Conservation (phyloP, 2,113 vertebrate genomes). For the Oophaga pumilio region DNA sequence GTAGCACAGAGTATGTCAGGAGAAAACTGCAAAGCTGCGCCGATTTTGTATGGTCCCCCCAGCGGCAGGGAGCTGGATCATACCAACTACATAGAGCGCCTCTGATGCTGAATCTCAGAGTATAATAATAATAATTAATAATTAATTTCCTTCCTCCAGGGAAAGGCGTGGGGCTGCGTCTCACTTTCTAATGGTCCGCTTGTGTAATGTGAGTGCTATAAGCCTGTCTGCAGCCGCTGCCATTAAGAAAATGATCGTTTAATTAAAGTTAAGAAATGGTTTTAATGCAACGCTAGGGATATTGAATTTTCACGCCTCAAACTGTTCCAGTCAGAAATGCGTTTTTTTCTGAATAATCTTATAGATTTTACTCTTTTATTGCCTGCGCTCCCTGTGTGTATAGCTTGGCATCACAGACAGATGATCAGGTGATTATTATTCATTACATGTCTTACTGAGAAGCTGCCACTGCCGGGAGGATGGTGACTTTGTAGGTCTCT, state of each 20-base stretch:
- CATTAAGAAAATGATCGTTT: slow-evolving; percentile 34
- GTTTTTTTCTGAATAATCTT: slow-evolving; percentile 13
- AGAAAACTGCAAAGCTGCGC: too few relatives aligned
- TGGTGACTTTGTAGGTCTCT: neutral
- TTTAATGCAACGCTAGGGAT: slow-evolving; percentile 8
- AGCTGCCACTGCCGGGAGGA: neutral
- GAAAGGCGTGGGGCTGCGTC: neutral
- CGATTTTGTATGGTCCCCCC: too few relatives aligned
- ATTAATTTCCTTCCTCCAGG: neutral
- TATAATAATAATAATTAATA: too few relatives aligned
- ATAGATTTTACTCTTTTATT: slow-evolving; percentile 22
- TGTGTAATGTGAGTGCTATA: slow-evolving; percentile 23
- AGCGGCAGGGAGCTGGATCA: neutral
- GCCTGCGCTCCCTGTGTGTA: neutral
- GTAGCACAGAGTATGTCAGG: too few relatives aligned
- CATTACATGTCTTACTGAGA: neutral
- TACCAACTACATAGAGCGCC: neutral
- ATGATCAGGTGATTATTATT: slow-evolving; percentile 2
- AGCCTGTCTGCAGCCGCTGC: neutral
- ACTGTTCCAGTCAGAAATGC: slow-evolving; percentile 20
- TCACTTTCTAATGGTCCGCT: slow-evolving; percentile 36
- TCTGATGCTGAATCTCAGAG: neutral
- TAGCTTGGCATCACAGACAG: neutral
- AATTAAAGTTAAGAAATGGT: slow-evolving; percentile 33
- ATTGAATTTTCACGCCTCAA: slow-evolving; percentile 31